Evolutionary conservation across 2,797 vertebrate genomes (phyloP).

Genomic region (Perodicticus potto): DNA sequence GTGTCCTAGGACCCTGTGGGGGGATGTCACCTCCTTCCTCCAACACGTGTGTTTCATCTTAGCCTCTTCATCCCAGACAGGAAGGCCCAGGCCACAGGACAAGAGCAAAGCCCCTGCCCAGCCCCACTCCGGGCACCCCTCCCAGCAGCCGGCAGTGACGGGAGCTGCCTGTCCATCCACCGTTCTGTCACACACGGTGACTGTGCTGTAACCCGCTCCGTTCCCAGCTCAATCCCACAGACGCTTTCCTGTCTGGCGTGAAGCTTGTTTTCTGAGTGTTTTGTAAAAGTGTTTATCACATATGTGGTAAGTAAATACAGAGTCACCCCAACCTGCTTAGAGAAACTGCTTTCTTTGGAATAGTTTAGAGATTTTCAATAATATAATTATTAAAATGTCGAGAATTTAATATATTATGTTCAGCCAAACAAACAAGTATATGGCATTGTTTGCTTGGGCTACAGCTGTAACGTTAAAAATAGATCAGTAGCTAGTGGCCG

Average conservation of each 20-base stretch:
- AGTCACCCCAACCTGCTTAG: neutral
- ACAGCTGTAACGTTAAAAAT: neutral
- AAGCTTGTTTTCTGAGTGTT: neutral
- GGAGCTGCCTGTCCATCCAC: too few relatives aligned
- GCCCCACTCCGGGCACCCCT: rapidly evolving
- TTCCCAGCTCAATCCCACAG: too few relatives aligned
- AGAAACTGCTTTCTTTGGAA: neutral
- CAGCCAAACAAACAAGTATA: neutral
- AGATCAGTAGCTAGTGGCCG: neutral
- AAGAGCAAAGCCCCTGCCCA: rapidly evolving
- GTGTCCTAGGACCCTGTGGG: rapidly evolving
- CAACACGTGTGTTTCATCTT: rapidly evolving
- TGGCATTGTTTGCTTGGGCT: neutral
- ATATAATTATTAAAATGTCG: neutral
- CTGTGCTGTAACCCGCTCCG: too few relatives aligned
- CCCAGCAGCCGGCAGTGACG: rapidly evolving
- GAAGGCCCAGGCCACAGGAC: rapidly evolving
- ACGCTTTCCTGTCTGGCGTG: neutral
- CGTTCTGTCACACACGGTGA: too few relatives aligned
- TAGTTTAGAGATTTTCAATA: neutral
- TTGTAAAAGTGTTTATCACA: rapidly evolving
- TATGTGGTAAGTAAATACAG: neutral
- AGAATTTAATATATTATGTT: neutral
- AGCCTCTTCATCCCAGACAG: neutral
- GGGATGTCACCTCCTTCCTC: rapidly evolving